These are phyloP conservation scores for Luehdorfia chinensis DNA, from an alignment of 1,140 invertebrate species.

Conservation along the genomic window DNA sequence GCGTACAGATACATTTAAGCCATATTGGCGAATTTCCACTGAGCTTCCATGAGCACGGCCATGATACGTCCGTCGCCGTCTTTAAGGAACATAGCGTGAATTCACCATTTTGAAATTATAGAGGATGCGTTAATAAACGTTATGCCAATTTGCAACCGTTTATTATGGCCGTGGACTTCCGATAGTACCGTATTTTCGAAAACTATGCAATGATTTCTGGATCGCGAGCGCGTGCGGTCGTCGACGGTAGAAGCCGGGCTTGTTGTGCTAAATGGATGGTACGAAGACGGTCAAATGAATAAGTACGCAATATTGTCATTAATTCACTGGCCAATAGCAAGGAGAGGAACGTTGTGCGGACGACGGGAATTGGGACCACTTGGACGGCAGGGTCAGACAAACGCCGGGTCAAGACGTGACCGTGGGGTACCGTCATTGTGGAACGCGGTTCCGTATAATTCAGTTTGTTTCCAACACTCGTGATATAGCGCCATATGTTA, in stretches of 20 bases:
- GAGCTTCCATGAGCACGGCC: conserved; percentile 36
- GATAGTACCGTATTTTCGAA: conserved; percentile 20
- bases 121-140: conserved; percentile 19
- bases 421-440: conserved; percentile 25
- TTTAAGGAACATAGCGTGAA: conserved; percentile 45
- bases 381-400: conserved; percentile 58
- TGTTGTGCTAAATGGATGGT: conserved; percentile 62
- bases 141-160: conserved; percentile 20
- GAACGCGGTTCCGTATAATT: conserved; percentile 2
- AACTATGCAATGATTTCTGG: conserved; percentile 6
- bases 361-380: conserved; percentile 61
- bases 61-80: conserved; percentile 42
- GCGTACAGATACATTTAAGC: conserved; percentile 35
- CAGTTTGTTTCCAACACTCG: no score
- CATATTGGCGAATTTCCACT: conserved; percentile 65
- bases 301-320: conserved; percentile 65
- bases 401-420: conserved; percentile 44
- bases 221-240: neutral
- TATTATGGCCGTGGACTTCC: conserved; percentile 22
- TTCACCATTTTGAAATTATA: conserved; percentile 48
- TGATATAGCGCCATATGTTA: no score
- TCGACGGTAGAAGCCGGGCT: conserved; percentile 25
- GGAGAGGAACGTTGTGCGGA: conserved; percentile 29
- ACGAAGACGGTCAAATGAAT: conserved; percentile 57
- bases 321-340: conserved; percentile 64